Evolutionary conservation across 2,797 vertebrate species (phyloP), one percentile per base, ranked within the genome.

Genomic region (Paratrypauchen microcephalus): DNA sequence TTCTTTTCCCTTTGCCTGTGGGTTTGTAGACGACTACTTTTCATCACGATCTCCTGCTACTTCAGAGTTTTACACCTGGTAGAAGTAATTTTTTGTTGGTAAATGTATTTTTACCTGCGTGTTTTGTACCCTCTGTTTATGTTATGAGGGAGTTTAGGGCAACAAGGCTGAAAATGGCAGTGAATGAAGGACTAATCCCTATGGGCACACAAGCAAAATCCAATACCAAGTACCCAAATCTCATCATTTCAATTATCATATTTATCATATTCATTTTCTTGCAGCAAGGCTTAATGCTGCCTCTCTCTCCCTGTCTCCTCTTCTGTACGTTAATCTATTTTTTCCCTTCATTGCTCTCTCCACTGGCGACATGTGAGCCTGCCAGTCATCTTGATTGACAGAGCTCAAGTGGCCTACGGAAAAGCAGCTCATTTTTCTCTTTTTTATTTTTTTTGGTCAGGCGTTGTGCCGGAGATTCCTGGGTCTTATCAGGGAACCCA

Each of bases 191-290:
- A 75, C 87, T 92, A 90, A 93, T 91, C 89, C 88, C 83, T 86
- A 82, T 82, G 84, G 88, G 86, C 87, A 75, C 84, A 80, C 71
- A 74, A 74, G 81, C 58, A 0, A 81, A 91, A 90, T 87, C 86
- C 85, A 88, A 88, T 77, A 87, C 83, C 88, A 89, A 90, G 81
- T 78, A 83, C 81, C 77, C 72, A 91, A 91, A 91, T 93, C 90
- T 91, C 88, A 89, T 92, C 76, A 92, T 92, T 92, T 92, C 90
- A 92, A 91, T 93, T 90, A 93, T 92, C 91, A 91, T 91, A 92
- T 91, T 92, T 92, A 92, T 91, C 89, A 89, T 90, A 90, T 91
- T 91, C 86, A 90, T 92, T 90, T 90, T 89, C 80, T 85, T 76
- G 66, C 64, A 83, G 78, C 81, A 72, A 69, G 74, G 82, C 87